Conservation (phyloP, 2,888 invertebrate genomes). For the Oithona nana region DNA sequence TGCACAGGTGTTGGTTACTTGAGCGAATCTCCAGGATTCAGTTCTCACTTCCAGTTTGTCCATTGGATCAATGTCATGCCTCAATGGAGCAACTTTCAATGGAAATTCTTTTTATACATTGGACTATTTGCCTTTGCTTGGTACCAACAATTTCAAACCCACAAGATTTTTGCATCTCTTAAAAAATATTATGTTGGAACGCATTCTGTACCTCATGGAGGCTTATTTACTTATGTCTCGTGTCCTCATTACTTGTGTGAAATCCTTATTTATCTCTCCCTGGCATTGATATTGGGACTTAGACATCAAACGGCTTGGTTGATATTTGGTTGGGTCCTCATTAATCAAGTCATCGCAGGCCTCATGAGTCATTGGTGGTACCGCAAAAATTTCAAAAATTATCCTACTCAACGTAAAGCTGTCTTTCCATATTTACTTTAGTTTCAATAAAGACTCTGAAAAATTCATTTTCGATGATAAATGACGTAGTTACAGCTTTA, state of each 20-base stretch:
- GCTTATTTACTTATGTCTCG: constrained; percentile 17
- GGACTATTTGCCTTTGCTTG: constrained; percentile 16
- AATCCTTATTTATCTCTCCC: constrained; percentile 16
- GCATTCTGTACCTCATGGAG: constrained; percentile 12
- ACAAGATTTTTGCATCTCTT: constrained; percentile 13
- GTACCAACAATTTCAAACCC: constrained; percentile 13
- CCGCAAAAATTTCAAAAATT: constrained; percentile 13
- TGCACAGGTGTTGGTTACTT: constrained; percentile 9
- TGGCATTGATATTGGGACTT: constrained; percentile 16
- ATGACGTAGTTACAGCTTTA: too few relatives aligned
- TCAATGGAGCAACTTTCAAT: background rate
- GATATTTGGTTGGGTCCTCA: constrained; percentile 17
- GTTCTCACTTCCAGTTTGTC: background rate
- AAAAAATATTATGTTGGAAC: background rate
- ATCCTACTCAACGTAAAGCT: constrained; percentile 14
- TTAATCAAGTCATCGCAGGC: constrained; percentile 16
- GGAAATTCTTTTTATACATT: background rate
- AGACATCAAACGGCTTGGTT: constrained; percentile 7
- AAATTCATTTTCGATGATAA: too few relatives aligned
- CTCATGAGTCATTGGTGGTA: constrained; percentile 18
- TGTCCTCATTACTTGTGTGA: constrained; percentile 18
- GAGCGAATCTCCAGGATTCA: constrained; percentile 16
- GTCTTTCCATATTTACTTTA: constrained; percentile 16
- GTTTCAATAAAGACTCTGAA: too few relatives aligned
- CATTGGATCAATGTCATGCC: constrained; percentile 1